Conservation (phyloP, 1,140 invertebrate genomes). For the Acromyrmex echinatior region DNA sequence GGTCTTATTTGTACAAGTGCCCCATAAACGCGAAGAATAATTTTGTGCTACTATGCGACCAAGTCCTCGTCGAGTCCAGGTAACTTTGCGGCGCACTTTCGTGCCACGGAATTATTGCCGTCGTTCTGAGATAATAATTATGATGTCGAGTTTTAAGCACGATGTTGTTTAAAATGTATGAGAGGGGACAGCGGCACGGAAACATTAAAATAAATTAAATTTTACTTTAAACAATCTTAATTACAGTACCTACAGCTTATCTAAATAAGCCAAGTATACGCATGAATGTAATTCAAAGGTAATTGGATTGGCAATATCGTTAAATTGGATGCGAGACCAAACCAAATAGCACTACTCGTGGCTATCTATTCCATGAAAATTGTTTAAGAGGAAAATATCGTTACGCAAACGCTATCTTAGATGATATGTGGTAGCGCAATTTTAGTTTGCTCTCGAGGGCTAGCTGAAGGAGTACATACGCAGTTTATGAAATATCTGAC, state of each 20-base stretch:
- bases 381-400: not conserved
- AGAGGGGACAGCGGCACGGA: not conserved
- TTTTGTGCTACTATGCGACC: slow-evolving; percentile 32
- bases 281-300: not conserved
- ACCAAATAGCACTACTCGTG: not conserved
- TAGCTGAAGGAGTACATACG: slow-evolving; percentile 1
- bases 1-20: slow-evolving; percentile 50
- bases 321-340: not conserved
- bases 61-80: slow-evolving; percentile 2
- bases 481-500: slow-evolving; percentile 20
- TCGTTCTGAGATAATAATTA: slow-evolving; percentile 37
- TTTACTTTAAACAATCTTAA: slow-evolving; percentile 22
- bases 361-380: not conserved
- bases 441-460: slow-evolving; percentile 24
- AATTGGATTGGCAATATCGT: slow-evolving; percentile 5
- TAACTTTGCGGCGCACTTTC: slow-evolving; percentile 33
- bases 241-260: not conserved
- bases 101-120: slow-evolving; percentile 35
- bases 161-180: slow-evolving; percentile 13
- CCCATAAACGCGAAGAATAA: slow-evolving; percentile 49
- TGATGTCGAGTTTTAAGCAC: not conserved
- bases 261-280: not conserved
- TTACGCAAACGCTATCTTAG: slow-evolving; percentile 20
- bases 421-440: slow-evolving; percentile 13
- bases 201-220: slow-evolving; percentile 39